phyloP scores from a whole-genome alignment of 2,797 vertebrate genomes.

The Natrix natrix region DNA sequence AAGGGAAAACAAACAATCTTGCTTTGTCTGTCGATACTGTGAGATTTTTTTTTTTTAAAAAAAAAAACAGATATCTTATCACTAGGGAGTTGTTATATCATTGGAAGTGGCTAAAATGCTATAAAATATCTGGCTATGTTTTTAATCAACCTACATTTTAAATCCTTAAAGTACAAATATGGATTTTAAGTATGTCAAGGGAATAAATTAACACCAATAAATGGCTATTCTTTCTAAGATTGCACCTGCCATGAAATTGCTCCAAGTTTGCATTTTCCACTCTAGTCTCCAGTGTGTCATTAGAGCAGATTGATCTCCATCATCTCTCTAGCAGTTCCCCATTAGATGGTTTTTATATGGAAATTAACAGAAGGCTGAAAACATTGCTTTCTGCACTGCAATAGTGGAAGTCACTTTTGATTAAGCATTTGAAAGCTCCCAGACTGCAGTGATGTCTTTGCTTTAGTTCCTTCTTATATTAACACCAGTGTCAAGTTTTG shows the following conservation, averaged over 20 bases:
- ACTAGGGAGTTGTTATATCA: constrained; percentile 51
- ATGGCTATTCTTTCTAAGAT: constrained; percentile 75
- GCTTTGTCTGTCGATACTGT: constrained; percentile 41
- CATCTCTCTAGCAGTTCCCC: constrained; percentile 71
- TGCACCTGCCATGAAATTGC: constrained; percentile 79
- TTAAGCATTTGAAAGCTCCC: constrained; percentile 68
- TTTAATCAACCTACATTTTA: constrained; percentile 75
- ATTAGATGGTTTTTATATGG: constrained; percentile 80
- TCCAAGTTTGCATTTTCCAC: constrained; percentile 77
- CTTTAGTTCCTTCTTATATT: constrained; percentile 69
- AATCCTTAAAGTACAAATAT: constrained; percentile 78
- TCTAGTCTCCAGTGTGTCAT: constrained; percentile 72
- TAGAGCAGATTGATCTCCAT: constrained; percentile 75
- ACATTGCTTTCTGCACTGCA: constrained; percentile 76
- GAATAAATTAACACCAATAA: constrained; percentile 79
- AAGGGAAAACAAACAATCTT: constrained; percentile 43
- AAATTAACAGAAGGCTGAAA: constrained; percentile 77
- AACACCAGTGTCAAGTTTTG: constrained; percentile 63
- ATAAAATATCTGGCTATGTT: constrained; percentile 68
- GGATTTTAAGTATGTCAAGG: constrained; percentile 79
- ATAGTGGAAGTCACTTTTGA: constrained; percentile 76
- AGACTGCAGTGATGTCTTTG: constrained; percentile 67
- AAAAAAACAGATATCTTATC: constrained; percentile 51
- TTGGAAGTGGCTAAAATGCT: constrained; percentile 59
- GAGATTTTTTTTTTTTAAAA: constrained; percentile 21